Percentiles rank a stretch among this genome's conserved stretches.
phyloP scores from a whole-genome alignment of 64 coral and sea anemone species.

The Trachythela sp. region DNA sequence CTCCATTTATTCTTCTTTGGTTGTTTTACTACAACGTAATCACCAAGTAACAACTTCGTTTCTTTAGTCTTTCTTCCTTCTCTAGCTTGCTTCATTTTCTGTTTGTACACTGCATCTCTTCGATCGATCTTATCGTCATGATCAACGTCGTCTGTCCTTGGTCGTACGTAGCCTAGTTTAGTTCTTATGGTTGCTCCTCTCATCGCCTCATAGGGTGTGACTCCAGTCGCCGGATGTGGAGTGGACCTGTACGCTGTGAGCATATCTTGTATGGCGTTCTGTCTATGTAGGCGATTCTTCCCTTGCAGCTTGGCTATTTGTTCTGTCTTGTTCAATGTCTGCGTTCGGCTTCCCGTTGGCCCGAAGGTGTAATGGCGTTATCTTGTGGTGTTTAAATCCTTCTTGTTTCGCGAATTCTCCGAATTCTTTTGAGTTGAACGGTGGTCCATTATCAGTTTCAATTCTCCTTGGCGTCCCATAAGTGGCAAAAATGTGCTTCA shows the following conservation, averaged over 20 bases:
- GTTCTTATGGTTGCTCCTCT: constrained; percentile 44
- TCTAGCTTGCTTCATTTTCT: constrained; percentile 50
- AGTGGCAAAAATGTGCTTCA: constrained; percentile 47
- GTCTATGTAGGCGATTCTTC: constrained; percentile 25
- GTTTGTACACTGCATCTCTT: constrained; percentile 55
- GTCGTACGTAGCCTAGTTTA: constrained; percentile 42
- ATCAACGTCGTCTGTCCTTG: background rate
- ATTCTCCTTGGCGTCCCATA: constrained; percentile 48
- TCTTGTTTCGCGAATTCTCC: constrained; percentile 42
- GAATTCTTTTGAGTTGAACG: constrained; percentile 63
- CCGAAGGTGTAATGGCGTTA: constrained; percentile 46
- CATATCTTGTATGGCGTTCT: constrained; percentile 41
- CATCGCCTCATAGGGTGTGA: constrained; percentile 48
- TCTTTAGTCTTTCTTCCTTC: constrained; percentile 47
- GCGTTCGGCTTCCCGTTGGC: constrained; percentile 54
- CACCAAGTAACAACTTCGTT: constrained; percentile 38
- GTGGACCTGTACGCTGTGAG: constrained; percentile 56
- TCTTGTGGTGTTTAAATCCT: constrained; percentile 53
- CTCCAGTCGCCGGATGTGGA: constrained; percentile 56
- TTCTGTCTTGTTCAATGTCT: constrained; percentile 57
- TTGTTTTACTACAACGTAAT: constrained; percentile 56
- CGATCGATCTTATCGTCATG: constrained; percentile 27
- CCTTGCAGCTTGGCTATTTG: constrained; percentile 53
- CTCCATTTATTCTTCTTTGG: constrained; percentile 55
- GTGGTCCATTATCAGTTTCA: constrained; percentile 51